A percentile compares a stretch with the other conserved stretches of the same genome.
Evolutionary conservation across 2,888 invertebrate genomes (phyloP).

Genomic region (Cenopis cana): DNA sequence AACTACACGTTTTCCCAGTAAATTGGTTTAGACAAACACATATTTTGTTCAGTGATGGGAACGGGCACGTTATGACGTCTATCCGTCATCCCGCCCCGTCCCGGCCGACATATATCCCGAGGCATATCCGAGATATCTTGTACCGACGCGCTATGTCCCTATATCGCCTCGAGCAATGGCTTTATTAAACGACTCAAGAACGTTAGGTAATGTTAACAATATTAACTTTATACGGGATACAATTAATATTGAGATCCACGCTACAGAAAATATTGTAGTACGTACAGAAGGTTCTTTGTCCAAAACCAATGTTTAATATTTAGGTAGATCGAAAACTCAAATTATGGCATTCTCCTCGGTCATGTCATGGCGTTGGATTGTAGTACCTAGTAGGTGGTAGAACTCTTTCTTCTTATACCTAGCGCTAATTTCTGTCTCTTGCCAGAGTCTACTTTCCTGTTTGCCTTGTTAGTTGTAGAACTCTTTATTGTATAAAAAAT

Average conservation of each 20-base stretch:
- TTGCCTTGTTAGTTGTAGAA: no score
- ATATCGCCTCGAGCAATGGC: conserved; percentile 32
- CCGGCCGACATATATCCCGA: conserved; percentile 10
- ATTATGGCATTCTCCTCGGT: neutral
- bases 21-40: conserved; percentile 5
- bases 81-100: conserved; percentile 31
- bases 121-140: conserved; percentile 29
- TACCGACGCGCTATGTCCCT: conserved; percentile 19
- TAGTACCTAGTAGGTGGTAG: no score
- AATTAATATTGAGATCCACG: conserved; percentile 26
- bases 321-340: no score
- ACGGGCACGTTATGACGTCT: conserved; percentile 24
- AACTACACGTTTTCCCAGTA: neutral
- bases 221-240: conserved; percentile 14
- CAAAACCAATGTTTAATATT: no score
- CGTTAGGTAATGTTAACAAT: conserved; percentile 18
- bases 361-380: neutral
- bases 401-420: no score
- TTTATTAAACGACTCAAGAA: conserved; percentile 37
- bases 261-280: no score
- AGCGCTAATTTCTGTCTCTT: no score
- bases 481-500: no score
- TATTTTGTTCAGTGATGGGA: conserved; percentile 25
- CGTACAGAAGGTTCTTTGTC: no score
- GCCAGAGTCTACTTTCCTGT: no score